A percentile compares a stretch with the other conserved stretches of the same genome.
These are phyloP conservation scores for Stichopus horrens DNA, from an alignment of 53 echinoderm and acorn worm genomes.

Conservation along the genomic window DNA sequence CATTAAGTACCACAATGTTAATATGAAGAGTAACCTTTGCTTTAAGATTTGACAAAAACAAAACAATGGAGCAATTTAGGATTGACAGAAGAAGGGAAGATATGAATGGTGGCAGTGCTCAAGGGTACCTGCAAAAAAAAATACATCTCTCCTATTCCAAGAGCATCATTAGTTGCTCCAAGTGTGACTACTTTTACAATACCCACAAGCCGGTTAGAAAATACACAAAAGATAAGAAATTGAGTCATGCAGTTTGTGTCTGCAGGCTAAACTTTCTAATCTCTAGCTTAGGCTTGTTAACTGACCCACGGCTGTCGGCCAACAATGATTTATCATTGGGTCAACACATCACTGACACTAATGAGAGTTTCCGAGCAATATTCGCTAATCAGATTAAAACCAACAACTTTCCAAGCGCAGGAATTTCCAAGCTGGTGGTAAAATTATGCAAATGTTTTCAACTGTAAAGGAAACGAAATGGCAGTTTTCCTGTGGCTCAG, in stretches of 20 bases:
- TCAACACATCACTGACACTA: slow-evolving; percentile 10
- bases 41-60: too few relatives aligned
- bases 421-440: neutral
- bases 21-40: too few relatives aligned
- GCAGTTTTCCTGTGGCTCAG: neutral
- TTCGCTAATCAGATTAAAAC: neutral
- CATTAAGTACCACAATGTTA: too few relatives aligned
- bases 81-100: too few relatives aligned
- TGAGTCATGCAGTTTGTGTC: neutral
- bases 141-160: too few relatives aligned
- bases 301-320: neutral
- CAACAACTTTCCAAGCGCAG: neutral
- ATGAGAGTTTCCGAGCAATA: neutral
- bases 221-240: too few relatives aligned
- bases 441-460: neutral
- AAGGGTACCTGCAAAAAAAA: too few relatives aligned
- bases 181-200: too few relatives aligned
- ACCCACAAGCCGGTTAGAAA: too few relatives aligned
- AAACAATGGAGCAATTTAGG: too few relatives aligned
- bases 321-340: slow-evolving; percentile 16
- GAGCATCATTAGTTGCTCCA: too few relatives aligned
- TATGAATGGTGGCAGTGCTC: too few relatives aligned
- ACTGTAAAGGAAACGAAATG: neutral
- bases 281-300: neutral
- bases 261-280: neutral